Conservation (phyloP, 53 echinoderm and acorn worm species). For the Antedon mediterranea region DNA sequence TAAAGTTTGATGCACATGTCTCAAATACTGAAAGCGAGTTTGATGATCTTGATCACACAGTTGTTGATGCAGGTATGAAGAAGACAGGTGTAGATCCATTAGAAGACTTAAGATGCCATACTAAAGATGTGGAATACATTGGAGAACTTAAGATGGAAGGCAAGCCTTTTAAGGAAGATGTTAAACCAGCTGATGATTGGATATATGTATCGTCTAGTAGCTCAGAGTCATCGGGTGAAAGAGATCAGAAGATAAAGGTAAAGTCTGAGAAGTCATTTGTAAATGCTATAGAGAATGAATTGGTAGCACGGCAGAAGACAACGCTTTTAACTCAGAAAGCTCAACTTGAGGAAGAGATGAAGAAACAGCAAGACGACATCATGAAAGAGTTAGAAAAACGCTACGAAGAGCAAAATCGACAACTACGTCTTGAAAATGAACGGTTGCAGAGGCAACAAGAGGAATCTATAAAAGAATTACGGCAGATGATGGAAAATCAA, state of each 20-base stretch:
- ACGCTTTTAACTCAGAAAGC: neutral
- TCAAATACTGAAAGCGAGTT: neutral
- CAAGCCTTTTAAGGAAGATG: neutral
- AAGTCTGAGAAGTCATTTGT: neutral
- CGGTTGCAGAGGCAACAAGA: neutral
- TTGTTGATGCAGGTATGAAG: neutral
- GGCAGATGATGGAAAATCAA: neutral
- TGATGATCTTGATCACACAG: neutral
- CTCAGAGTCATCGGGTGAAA: neutral
- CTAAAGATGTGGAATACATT: neutral
- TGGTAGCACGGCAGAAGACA: neutral
- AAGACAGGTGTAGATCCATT: neutral
- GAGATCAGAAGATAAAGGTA: neutral
- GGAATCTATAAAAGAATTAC: neutral
- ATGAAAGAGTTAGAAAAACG: neutral
- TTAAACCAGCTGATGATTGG: neutral
- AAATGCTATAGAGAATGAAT: neutral
- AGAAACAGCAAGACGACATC: neutral
- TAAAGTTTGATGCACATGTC: neutral
- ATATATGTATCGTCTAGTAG: neutral
- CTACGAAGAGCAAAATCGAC: neutral
- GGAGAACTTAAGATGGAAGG: neutral
- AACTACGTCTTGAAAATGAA: neutral
- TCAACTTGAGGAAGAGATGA: constrained; percentile 3
- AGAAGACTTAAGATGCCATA: neutral